Percentiles rank a stretch among this genome's conserved stretches.
Conservation (phyloP, 2,797 vertebrate species). For the Catostomus latipinnis region DNA sequence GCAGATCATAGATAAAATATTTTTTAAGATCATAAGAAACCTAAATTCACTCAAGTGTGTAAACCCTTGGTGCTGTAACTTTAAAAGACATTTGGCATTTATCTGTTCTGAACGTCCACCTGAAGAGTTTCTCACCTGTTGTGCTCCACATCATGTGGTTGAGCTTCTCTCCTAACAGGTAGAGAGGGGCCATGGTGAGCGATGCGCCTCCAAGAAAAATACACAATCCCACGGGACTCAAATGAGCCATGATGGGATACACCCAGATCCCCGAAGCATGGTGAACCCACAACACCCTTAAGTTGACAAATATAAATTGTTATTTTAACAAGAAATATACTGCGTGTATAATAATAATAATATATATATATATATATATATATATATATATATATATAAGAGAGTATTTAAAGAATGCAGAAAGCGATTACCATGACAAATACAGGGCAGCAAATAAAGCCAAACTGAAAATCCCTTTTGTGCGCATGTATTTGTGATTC, state of each 20-base stretch:
- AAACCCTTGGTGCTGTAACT: no score
- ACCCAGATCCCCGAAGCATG: slow-evolving; percentile 69
- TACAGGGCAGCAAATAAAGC: slow-evolving; percentile 61
- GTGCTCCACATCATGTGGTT: slow-evolving; percentile 56
- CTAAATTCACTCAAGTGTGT: no score
- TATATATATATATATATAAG: neutral
- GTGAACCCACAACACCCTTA: slow-evolving; percentile 68
- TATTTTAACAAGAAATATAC: no score
- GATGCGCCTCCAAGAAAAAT: slow-evolving; percentile 64
- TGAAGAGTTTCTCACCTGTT: slow-evolving; percentile 48
- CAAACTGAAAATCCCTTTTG: slow-evolving; percentile 58
- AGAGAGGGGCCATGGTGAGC: slow-evolving; percentile 64
- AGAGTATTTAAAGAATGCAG: neutral
- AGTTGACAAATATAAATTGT: neutral
- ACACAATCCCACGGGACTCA: slow-evolving; percentile 58
- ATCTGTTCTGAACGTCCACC: no score
- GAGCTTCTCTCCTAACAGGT: slow-evolving; percentile 68
- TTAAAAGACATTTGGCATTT: no score
- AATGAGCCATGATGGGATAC: slow-evolving; percentile 72
- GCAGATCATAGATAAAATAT: no score
- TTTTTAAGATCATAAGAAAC: no score
- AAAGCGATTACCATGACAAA: slow-evolving; percentile 61
- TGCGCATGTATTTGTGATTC: slow-evolving; percentile 58
- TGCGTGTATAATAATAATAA: no score
- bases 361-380: no score